Evolutionary conservation across 1,140 invertebrate species (phyloP).

Genomic region (Oryzaephilus surinamensis): DNA sequence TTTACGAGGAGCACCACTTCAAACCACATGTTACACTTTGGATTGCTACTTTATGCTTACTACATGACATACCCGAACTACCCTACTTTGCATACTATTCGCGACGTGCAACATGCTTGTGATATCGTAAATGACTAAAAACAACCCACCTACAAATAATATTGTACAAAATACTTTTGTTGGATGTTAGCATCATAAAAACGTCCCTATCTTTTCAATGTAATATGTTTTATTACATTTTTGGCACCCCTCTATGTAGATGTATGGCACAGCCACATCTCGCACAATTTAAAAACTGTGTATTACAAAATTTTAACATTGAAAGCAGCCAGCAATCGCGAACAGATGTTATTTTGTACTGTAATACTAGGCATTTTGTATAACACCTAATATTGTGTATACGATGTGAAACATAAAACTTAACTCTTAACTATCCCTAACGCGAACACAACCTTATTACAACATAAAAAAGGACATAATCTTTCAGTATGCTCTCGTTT

Average conservation of each 20-base stretch:
- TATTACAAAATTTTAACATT: too few species aligned
- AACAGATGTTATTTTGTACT: too few species aligned
- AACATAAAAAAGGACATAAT: constrained; percentile 10
- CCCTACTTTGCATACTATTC: constrained; percentile 17
- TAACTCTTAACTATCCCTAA: constrained; percentile 5
- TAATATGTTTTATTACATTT: constrained; percentile 14
- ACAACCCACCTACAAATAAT: constrained; percentile 10
- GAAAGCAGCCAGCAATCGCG: too few species aligned
- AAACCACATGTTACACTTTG: constrained; percentile 34
- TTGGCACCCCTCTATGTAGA: constrained; percentile 9
- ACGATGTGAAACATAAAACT: constrained; percentile 13
- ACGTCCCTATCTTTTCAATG: constrained; percentile 12
- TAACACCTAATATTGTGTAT: constrained; percentile 14
- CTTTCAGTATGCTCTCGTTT: constrained; percentile 5
- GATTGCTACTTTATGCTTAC: constrained; percentile 26
- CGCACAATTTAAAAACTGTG: too few species aligned
- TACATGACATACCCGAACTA: constrained; percentile 25
- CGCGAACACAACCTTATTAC: constrained; percentile 12
- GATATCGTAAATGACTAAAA: too few species aligned
- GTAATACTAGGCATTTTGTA: constrained; percentile 10
- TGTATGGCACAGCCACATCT: too few species aligned
- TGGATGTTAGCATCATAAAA: too few species aligned
- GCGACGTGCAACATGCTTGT: constrained; percentile 17
- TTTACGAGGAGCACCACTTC: constrained; percentile 34
- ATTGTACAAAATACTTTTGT: constrained; percentile 8